Conservation (phyloP, 2,888 invertebrate genomes). For the Lottia gigantea region DNA sequence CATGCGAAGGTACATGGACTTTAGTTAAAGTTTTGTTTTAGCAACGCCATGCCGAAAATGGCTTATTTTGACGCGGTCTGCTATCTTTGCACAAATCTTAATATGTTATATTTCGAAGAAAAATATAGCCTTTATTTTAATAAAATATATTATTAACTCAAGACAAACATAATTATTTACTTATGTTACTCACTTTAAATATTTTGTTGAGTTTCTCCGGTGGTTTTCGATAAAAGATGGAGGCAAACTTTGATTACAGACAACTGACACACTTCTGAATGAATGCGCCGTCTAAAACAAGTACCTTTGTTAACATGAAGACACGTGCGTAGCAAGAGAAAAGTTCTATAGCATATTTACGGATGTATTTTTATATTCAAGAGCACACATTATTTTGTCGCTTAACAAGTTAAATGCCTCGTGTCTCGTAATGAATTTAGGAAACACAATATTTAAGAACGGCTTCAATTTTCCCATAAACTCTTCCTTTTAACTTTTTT, state of each 20-base stretch:
- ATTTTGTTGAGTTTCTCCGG: too few species aligned
- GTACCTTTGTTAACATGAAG: background rate
- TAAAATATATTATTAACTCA: too few species aligned
- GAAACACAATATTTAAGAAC: slow-evolving; percentile 19
- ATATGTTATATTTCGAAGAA: too few species aligned
- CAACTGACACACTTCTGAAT: background rate
- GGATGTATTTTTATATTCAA: background rate
- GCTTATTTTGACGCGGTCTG: too few species aligned
- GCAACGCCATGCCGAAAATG: too few species aligned
- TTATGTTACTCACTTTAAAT: too few species aligned
- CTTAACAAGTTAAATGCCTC: slow-evolving; percentile 16
- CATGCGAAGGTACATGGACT: too few species aligned
- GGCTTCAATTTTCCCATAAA: slow-evolving; percentile 6
- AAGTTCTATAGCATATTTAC: background rate
- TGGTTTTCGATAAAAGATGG: too few species aligned
- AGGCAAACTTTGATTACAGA: background rate
- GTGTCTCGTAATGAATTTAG: slow-evolving; percentile 20
- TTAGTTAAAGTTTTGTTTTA: too few species aligned
- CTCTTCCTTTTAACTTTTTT: background rate
- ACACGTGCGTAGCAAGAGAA: background rate
- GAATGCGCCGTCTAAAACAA: background rate
- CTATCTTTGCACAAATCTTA: too few species aligned
- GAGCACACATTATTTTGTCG: slow-evolving; percentile 22
- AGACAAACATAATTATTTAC: too few species aligned
- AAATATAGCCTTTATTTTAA: too few species aligned